These are phyloP conservation scores for Amniataba percoides DNA, from an alignment of 2,797 vertebrate species.

Conservation along the genomic window DNA sequence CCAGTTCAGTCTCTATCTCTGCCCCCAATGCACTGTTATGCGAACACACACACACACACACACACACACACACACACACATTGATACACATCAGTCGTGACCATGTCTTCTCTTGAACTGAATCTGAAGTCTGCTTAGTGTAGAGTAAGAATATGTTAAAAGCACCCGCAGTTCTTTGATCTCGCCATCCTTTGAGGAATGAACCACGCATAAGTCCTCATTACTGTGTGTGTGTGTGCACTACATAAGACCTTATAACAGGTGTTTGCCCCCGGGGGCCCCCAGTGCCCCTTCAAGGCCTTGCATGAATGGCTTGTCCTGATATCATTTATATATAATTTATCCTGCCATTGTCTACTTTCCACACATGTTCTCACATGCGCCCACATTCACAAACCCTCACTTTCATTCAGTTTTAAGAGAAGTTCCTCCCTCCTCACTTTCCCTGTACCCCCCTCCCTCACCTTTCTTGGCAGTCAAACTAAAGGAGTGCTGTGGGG, in stretches of 20 bases:
- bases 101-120: conserved; percentile 10
- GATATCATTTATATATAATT: conserved; percentile 45
- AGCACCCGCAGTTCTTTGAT: conserved; percentile 34
- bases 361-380: conserved; percentile 42
- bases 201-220: neutral
- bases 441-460: neutral
- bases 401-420: conserved; percentile 42
- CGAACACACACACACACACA: conserved; percentile 1
- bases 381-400: conserved; percentile 36
- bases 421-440: conserved; percentile 25
- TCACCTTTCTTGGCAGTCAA: conserved; percentile 66
- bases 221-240: neutral
- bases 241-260: conserved; percentile 47
- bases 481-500: conserved; percentile 58
- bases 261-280: conserved; percentile 64
- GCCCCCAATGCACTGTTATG: conserved; percentile 57
- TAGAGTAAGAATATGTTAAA: neutral
- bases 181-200: conserved; percentile 8
- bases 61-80: conserved; percentile 15
- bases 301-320: conserved; percentile 18
- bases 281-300: conserved; percentile 25
- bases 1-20: conserved; percentile 71
- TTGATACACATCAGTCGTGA: neutral
- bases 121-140: neutral
- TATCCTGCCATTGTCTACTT: conserved; percentile 33